Base-by-base conservation (phyloP, 1,140 invertebrate species). In the Drosophila nasuta region DNA sequence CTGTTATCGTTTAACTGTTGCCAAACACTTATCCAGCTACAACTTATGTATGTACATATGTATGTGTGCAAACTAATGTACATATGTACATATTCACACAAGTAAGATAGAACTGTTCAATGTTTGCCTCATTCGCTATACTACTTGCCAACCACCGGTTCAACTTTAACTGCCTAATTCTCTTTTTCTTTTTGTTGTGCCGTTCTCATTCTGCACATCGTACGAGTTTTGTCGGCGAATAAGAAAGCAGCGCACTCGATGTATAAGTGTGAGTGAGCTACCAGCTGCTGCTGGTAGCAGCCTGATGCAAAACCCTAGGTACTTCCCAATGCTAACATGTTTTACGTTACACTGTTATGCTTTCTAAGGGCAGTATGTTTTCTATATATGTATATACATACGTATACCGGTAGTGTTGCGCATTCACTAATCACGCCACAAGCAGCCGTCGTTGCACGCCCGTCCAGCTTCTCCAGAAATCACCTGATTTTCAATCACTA, bases 401-500 rank as follows among this genome's bases (percentile, higher is more conserved):
- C 59, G 15, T 41, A 79, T 82, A 66, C 57, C 59, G 54, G 41
- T 45, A 46, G 45, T 65, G 57, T 60, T 46, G n/a, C 15, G 64
- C 64, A 62, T 33, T 30, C 6, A 66, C 33, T 66, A 54, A 81
- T 87, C 80, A 88, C 73, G 72, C 76, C 76, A 80, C 67, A 68
- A 49, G 43, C 30, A 67, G 57, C 67, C 49, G 71, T 49, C 30
- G 64, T 46, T 66, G 70, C 41, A 56, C 48, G 67, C 20, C 20
- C 52, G 74, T 52, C 63, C 87, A 85, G 75, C 86, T 77, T 48
- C 67, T 74, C 74, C 71, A 74, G 54, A 86, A 87, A 91, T 91
- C 89, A 91, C 89, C 89, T 91, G 89, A 91, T 91, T 91, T 91
- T 77, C 69, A 82, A 73, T 85, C 80, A 77, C 67, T 88, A 82